A percentile compares a stretch with the other conserved stretches of the same genome.
Conservation (phyloP, 2,888 invertebrate species). For the Orthonychiurus folsomi region DNA sequence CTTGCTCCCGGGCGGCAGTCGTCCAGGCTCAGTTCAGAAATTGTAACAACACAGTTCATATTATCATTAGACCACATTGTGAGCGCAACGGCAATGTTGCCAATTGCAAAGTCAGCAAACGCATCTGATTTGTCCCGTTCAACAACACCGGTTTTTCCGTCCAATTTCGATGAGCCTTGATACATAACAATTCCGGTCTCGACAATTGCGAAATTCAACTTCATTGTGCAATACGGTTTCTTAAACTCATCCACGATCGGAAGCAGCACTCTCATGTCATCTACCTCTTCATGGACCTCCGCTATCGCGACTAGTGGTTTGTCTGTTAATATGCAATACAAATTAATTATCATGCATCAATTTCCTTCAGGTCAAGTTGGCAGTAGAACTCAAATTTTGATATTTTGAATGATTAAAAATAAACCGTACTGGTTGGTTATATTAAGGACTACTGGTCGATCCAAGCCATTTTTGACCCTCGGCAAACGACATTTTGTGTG, state of each 20-base stretch:
- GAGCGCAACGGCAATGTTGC: conserved; percentile 21
- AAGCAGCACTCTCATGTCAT: conserved; percentile 9
- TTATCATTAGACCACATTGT: conserved; percentile 27
- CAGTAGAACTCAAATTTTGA: too few relatives aligned
- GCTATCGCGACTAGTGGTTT: not conserved
- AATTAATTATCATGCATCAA: too few relatives aligned
- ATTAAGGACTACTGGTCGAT: not conserved
- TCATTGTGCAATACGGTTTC: conserved; percentile 1
- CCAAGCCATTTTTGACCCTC: not conserved
- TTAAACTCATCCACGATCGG: conserved; percentile 2
- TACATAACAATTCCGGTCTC: conserved; percentile 34
- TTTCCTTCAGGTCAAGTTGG: too few relatives aligned
- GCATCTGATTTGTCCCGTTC: conserved; percentile 25
- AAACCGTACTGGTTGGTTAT: not conserved
- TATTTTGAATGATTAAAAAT: too few relatives aligned
- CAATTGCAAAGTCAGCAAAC: conserved; percentile 36
- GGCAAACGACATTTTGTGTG: too few relatives aligned
- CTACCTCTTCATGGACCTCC: not conserved
- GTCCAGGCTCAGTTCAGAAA: conserved; percentile 27
- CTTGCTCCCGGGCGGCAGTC: conserved; percentile 34
- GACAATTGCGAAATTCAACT: conserved; percentile 24
- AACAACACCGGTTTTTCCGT: conserved; percentile 21
- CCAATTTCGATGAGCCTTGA: conserved; percentile 23
- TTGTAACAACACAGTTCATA: conserved; percentile 24
- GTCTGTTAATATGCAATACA: not conserved